Percentiles rank a stretch among this genome's conserved stretches.
Evolutionary conservation across 2,113 vertebrate genomes (phyloP).

Genomic region (Crypturellus undulatus): DNA sequence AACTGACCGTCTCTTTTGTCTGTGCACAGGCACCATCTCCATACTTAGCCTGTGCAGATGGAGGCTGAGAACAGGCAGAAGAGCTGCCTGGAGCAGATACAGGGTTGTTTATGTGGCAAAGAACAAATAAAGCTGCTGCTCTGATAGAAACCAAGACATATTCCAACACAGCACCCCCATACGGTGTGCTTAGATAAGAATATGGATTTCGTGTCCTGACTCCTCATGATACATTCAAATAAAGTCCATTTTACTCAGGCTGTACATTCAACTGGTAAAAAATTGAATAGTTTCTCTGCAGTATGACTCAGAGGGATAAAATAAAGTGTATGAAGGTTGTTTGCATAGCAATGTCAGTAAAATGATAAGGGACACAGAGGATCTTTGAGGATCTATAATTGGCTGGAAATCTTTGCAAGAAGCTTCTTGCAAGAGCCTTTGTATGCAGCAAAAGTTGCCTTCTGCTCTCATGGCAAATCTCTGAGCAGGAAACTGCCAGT

Average conservation of each 20-base stretch:
- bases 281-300: not conserved
- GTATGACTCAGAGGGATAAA: not conserved
- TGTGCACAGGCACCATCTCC: not conserved
- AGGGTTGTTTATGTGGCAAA: not conserved
- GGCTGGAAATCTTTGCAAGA: constrained; percentile 13
- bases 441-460: constrained; percentile 12
- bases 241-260: constrained; percentile 31
- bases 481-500: not conserved
- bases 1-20: not conserved
- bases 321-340: constrained; percentile 1
- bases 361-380: constrained; percentile 21
- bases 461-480: constrained; percentile 27
- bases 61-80: not conserved
- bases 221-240: not conserved
- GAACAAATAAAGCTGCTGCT: not conserved
- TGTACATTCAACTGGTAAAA: constrained; percentile 7
- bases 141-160: fast-evolving
- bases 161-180: fast-evolving
- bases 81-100: not conserved
- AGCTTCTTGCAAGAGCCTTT: not conserved
- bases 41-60: fast-evolving
- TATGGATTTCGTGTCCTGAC: not conserved
- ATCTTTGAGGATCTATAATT: not conserved
- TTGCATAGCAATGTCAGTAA: not conserved
- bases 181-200: fast-evolving